Conservation (phyloP, 2,888 invertebrate genomes). For the Eristalis tenax region DNA sequence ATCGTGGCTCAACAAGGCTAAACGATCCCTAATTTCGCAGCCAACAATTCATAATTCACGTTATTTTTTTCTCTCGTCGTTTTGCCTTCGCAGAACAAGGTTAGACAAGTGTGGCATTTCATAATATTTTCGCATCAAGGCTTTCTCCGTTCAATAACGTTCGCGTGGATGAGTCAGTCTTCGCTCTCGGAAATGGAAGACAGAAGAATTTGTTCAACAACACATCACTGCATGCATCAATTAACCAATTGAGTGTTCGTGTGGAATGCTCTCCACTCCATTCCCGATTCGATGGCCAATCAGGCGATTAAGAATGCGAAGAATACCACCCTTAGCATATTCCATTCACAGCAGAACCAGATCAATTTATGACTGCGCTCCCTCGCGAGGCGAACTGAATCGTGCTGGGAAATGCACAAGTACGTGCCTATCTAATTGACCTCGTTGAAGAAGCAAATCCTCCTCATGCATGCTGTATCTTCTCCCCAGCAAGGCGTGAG, state of each 20-base stretch:
- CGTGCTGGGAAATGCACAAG: neutral
- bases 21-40: neutral
- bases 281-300: slow-evolving; percentile 7
- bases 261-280: neutral
- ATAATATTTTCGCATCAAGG: slow-evolving; percentile 13
- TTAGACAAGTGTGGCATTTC: slow-evolving; percentile 16
- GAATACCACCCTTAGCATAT: neutral
- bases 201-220: slow-evolving; percentile 1
- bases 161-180: neutral
- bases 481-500: slow-evolving; percentile 2
- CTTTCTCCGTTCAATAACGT: slow-evolving; percentile 27
- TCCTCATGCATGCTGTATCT: neutral
- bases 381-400: neutral
- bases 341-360: neutral
- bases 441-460: slow-evolving; percentile 3
- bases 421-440: slow-evolving; percentile 8
- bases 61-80: too few relatives aligned
- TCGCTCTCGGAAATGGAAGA: slow-evolving; percentile 1
- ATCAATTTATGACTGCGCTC: neutral
- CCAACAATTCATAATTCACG: neutral
- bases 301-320: slow-evolving; percentile 10
- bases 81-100: slow-evolving; percentile 13
- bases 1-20: neutral
- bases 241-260: slow-evolving; percentile 53
- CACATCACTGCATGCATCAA: slow-evolving; percentile 41